A percentile compares a stretch with the other conserved stretches of the same genome.
Conservation (phyloP, 2,113 vertebrate genomes). For the Neopipo cinnamomea region DNA sequence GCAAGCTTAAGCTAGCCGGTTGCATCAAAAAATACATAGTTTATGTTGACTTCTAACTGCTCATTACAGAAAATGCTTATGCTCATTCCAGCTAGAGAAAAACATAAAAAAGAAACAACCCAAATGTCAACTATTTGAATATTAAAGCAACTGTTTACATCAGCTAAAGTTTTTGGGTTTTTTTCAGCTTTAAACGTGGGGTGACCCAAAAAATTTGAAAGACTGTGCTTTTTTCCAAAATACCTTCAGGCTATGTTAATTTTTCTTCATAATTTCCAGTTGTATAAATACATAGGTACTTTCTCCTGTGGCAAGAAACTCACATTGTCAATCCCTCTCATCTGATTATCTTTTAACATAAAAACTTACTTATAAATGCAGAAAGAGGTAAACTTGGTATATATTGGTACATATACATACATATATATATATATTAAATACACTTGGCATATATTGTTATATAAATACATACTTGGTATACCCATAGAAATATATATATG, state of each 20-base stretch:
- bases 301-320: background rate
- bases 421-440: background rate
- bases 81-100: background rate
- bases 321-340: background rate
- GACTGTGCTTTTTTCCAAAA: background rate
- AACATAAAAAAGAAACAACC: background rate
- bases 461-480: background rate
- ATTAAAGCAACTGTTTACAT: background rate
- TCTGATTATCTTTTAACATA: background rate
- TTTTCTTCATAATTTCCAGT: background rate
- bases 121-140: background rate
- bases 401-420: background rate
- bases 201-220: background rate
- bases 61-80: background rate
- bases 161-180: background rate
- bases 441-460: background rate
- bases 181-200: background rate
- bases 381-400: background rate
- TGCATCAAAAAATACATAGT: background rate
- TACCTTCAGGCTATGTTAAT: background rate
- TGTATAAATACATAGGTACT: background rate
- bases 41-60: background rate
- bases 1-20: background rate
- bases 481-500: background rate
- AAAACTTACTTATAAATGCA: background rate